Base-by-base conservation (phyloP, 2,113 vertebrate genomes). In the Puffinus mauretanicus region DNA sequence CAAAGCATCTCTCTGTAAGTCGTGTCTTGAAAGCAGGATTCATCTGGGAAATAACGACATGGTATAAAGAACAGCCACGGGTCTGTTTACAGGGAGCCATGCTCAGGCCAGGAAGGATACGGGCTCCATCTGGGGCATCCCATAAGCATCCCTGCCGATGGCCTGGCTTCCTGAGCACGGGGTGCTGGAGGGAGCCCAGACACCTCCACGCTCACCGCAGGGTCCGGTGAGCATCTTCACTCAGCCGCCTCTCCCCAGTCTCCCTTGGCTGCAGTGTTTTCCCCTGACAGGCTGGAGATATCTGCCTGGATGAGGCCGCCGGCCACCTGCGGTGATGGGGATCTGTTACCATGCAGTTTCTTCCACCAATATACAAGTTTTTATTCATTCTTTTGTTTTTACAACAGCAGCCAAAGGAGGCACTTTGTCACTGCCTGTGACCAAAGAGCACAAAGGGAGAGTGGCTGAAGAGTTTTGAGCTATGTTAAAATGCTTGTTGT, bases 401-500 rank as follows among this genome's bases (percentile, higher is more conserved):
- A 76, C 92, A 73, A 8, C 75, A 77, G 86, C 77, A 77, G 86
- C 80, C 78, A 66, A 77, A 90, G 62, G 51, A 89, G 87, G 47
- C 3, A 13, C 91, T 95, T 82, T 94, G 69, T 86, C 77, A 92
- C 85, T 3, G 4, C 54, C 44, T 80, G 57, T 81, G 93, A 84
- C 76, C 93, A 57, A 79, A 69, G 90, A 90, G 79, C 61, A 70
- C 86, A 62, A 76, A 90, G 65, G 75, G 51, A 81, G 82, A 70
- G 86, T 13, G 10, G 83, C 81, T 97, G 93, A 89, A 73, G 88
- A 71, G 94, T 88, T 88, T 78, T 79, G 70, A 82, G 72, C 86
- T 97, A 18, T 93, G 96, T 96, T 96, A 95, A 97, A 97, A 95
- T 11, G 58, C 95, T 94, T 25, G 4, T 72, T 76, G 16, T 73